phyloP scores from a whole-genome alignment of 2,113 vertebrate species.

The Catharus bicknelli region DNA sequence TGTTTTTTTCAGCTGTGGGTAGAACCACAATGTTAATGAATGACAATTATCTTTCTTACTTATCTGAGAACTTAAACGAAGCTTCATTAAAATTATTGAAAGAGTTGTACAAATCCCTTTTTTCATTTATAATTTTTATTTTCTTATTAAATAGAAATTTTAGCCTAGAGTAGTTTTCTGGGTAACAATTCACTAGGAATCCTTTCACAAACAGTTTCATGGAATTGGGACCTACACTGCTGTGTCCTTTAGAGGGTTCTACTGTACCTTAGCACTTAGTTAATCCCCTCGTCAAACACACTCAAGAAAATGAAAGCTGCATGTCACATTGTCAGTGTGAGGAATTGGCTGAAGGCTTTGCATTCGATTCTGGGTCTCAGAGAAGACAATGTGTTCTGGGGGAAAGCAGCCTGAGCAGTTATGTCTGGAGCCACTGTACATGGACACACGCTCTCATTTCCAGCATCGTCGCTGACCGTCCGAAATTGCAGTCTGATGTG shows the following conservation, averaged over 20 bases:
- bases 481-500: not conserved
- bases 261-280: slow-evolving; percentile 51
- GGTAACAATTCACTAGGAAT: not conserved
- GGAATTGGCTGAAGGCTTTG: slow-evolving; percentile 21
- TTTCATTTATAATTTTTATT: not conserved
- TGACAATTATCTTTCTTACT: slow-evolving; percentile 46
- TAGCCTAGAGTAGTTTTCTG: not conserved
- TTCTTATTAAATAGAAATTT: slow-evolving; percentile 32
- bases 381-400: not conserved
- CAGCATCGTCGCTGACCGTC: not conserved
- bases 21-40: slow-evolving; percentile 56
- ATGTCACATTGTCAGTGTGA: slow-evolving; percentile 15
- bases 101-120: not conserved
- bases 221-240: not conserved
- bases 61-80: slow-evolving; percentile 50
- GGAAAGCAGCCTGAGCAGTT: not conserved
- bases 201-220: slow-evolving; percentile 24
- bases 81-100: slow-evolving; percentile 51
- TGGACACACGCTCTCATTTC: not conserved
- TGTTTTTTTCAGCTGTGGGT: slow-evolving; percentile 52
- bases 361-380: slow-evolving; percentile 10
- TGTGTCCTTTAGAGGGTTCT: slow-evolving; percentile 37
- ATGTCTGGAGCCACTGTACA: not conserved
- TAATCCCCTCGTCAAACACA: slow-evolving; percentile 58
- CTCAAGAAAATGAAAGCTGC: slow-evolving; percentile 52